Base-by-base conservation (phyloP, 2,888 invertebrate genomes). In the Hypsopygia costalis region DNA sequence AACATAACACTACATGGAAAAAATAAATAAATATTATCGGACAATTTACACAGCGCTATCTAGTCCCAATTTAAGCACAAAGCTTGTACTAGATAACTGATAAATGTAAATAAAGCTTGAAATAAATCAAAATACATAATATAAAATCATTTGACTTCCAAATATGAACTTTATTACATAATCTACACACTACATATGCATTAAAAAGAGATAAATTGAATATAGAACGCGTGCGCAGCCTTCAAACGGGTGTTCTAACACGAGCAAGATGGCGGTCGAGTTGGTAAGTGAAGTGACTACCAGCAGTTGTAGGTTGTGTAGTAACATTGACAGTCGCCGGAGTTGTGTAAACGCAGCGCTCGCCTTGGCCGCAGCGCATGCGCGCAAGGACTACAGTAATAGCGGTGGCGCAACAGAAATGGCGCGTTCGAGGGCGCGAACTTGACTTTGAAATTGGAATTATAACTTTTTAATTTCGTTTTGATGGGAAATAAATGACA, bases 311-410 rank as follows among this genome's bases (percentile, higher is more conserved):
- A 62, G 56, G 60, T 61, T 62, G 55, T 62, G 57, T 69, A 65
- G 71, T 71, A 65, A 72, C 71, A 72, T 72, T 72, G 71, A 69
- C 71, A 64, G 58, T 58, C 51, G 51, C 47, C 25, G 43, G 62
- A 16, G 16, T 62, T 55, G 59, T 57, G 55, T 55, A 55, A 62
- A 58, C 57, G 55, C 44, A 4, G 58, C 53, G 69, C 67, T 60
- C 53, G 69, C 67, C 71, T 67, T 67, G 69, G 68, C 65, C 65
- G 16, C 60, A 55, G 59, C 65, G 61, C 16, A 16, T 58, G 52
- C 38, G 63, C 65, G 61, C 66, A 62, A 79, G 78, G 77, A 77
- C 78, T 64, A 54, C 51, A 47, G 54, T 51, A 57, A 44, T 46
- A 30, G 41, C 46, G 38, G 46, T 41, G 48, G 54, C 51, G 51